These are phyloP conservation scores for Hemistola chrysoprasaria DNA, from an alignment of 2,888 invertebrate genomes.

Conservation along the genomic window DNA sequence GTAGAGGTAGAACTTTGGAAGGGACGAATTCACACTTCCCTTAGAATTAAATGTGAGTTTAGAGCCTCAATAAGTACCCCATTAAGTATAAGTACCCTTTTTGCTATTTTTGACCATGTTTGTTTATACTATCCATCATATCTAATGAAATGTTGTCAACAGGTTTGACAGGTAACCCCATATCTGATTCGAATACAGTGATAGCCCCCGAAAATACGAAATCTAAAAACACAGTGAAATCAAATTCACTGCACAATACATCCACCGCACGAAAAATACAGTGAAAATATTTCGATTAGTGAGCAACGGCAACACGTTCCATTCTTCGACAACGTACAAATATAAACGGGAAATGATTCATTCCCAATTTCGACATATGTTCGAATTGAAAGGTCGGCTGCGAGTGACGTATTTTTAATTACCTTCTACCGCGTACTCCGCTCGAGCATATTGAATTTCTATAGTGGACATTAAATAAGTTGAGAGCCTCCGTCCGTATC, in stretches of 20 bases:
- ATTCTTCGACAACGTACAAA: conserved; percentile 49
- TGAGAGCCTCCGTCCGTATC: conserved; percentile 39
- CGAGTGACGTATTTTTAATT: conserved; percentile 81
- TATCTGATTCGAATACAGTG: conserved; percentile 13
- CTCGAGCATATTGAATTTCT: conserved; percentile 68
- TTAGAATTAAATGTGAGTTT: too few relatives aligned
- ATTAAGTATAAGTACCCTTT: too few relatives aligned
- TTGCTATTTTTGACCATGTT: conserved; percentile 8
- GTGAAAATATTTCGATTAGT: conserved; percentile 26
- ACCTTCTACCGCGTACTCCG: conserved; percentile 69
- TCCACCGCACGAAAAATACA: conserved; percentile 13
- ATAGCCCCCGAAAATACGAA: background rate
- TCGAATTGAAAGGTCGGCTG: conserved; percentile 77
- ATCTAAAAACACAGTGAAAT: conserved; percentile 3
- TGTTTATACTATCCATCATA: conserved; percentile 1
- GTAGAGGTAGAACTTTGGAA: conserved; percentile 7
- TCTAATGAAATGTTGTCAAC: background rate
- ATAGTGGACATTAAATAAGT: conserved; percentile 73
- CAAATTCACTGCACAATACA: conserved; percentile 4
- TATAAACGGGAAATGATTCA: conserved; percentile 76
- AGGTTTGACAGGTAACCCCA: conserved; percentile 4
- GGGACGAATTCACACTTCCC: too few relatives aligned
- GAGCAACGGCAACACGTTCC: conserved; percentile 27
- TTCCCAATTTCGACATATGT: conserved; percentile 77
- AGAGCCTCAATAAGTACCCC: conserved; percentile 10